These are phyloP conservation scores for Ctena decussata DNA, from an alignment of 2,888 invertebrate species.

Conservation along the genomic window DNA sequence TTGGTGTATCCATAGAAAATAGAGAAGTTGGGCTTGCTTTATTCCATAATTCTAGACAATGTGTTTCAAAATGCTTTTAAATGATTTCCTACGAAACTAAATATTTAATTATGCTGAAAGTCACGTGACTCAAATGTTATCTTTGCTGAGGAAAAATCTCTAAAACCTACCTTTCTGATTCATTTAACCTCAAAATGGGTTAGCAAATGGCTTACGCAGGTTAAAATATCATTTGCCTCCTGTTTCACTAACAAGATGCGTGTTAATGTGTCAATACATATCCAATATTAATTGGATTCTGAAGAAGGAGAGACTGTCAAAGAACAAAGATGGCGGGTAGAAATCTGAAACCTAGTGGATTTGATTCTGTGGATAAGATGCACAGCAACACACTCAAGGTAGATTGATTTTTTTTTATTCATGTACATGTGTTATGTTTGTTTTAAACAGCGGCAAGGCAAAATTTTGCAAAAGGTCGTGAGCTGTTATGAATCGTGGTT, in stretches of 20 bases:
- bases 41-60: too few species aligned
- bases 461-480: too few species aligned
- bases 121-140: background rate
- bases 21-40: too few species aligned
- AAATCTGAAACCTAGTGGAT: conserved; percentile 75
- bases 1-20: too few species aligned
- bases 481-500: too few species aligned
- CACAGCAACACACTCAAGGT: conserved; percentile 85
- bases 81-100: background rate
- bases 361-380: conserved; percentile 80
- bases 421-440: too few species aligned
- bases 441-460: too few species aligned
- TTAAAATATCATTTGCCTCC: too few species aligned
- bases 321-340: conserved; percentile 81
- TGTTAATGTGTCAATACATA: too few species aligned
- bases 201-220: background rate
- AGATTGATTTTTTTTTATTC: conserved; percentile 20
- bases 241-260: too few species aligned
- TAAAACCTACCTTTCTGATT: background rate
- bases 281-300: background rate
- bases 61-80: background rate
- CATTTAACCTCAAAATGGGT: background rate
- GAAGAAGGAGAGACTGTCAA: background rate
- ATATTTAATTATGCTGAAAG: background rate
- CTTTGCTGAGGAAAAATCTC: background rate